Evolutionary conservation across 2,113 vertebrate species (phyloP).

Genomic region (Motacilla alba): DNA sequence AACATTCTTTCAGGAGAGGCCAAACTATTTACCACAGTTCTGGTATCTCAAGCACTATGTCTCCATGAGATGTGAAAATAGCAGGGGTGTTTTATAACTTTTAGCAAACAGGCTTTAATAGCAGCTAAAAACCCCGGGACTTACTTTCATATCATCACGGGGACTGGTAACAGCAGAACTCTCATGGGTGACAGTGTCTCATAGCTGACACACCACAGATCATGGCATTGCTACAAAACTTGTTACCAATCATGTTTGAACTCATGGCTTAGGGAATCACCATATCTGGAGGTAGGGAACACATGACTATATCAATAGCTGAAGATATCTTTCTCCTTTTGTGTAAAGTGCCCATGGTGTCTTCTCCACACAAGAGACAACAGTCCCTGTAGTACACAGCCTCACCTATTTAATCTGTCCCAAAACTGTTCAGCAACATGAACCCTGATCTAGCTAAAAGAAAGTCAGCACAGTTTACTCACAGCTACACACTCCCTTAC

Average conservation of each 20-base stretch:
- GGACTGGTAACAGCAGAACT: not conserved
- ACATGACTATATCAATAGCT: not conserved
- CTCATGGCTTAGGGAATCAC: not conserved
- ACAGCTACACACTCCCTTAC: not conserved
- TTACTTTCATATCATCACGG: not conserved
- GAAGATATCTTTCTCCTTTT: not conserved
- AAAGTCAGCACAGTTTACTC: not conserved
- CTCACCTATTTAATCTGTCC: not conserved
- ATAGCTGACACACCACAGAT: not conserved
- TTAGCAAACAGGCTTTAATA: not conserved
- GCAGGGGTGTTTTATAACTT: not conserved
- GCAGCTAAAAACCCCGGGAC: not conserved
- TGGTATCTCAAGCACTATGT: not conserved
- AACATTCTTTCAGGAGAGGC: not conserved
- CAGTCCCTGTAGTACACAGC: accelerated
- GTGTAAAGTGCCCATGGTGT: not conserved
- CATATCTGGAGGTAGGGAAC: not conserved
- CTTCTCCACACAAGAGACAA: not conserved
- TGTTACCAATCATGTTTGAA: not conserved
- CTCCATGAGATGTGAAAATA: not conserved
- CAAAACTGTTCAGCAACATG: not conserved
- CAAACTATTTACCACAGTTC: not conserved
- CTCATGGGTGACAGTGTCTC: not conserved
- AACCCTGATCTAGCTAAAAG: not conserved
- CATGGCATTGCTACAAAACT: not conserved